Conservation (phyloP, 1,140 invertebrate genomes). For the Ridgeia piscesae region DNA sequence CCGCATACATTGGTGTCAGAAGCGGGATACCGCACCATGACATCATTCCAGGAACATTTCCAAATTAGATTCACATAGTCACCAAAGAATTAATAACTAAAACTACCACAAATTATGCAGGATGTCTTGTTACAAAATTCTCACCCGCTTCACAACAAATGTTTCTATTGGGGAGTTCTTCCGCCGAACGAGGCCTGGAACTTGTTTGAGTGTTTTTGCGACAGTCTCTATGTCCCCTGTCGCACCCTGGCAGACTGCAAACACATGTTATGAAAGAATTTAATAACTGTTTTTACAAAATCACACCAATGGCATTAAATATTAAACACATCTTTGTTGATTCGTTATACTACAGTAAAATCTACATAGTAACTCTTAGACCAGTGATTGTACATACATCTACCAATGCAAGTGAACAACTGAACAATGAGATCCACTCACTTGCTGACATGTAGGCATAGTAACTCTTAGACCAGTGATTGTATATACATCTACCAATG, state of each 20-base stretch:
- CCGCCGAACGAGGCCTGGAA: slow-evolving; percentile 54
- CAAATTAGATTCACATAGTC: background rate
- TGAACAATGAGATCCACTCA: no score
- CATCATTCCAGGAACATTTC: background rate
- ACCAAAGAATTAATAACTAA: background rate
- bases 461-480: no score
- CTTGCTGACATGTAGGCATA: no score
- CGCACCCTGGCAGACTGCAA: slow-evolving; percentile 63
- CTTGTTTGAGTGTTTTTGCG: slow-evolving; percentile 54
- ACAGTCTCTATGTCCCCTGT: slow-evolving; percentile 58
- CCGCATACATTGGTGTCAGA: background rate
- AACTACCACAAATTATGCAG: background rate
- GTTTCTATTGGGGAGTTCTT: slow-evolving; percentile 59
- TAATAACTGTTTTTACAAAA: background rate
- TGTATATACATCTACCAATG: no score
- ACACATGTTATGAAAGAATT: background rate
- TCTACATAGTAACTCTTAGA: no score
- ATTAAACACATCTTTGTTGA: no score
- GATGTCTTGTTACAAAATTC: background rate
- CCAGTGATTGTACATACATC: no score
- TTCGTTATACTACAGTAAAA: no score
- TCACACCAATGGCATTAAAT: no score
- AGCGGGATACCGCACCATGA: background rate
- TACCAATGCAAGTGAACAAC: no score
- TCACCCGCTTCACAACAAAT: slow-evolving; percentile 51